A percentile compares a stretch with the other conserved stretches of the same genome.
phyloP scores from a whole-genome alignment of 2,888 invertebrate genomes.

The Lingula anatina region DNA sequence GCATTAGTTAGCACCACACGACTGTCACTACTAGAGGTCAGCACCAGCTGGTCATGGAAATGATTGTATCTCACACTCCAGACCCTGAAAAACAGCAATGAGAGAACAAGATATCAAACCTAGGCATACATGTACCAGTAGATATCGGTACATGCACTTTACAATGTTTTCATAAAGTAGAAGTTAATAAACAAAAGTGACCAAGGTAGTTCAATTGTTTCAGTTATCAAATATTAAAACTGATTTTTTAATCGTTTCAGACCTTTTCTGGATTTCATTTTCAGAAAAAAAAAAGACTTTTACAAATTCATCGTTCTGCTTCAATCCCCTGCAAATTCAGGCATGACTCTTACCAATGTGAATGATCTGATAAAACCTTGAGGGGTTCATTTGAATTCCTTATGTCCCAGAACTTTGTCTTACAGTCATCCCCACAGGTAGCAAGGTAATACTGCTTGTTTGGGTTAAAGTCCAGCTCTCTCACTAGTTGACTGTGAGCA shows the following conservation, averaged over 20 bases:
- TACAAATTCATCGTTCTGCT: neutral
- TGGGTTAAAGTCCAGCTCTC: conserved; percentile 95
- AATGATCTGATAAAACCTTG: conserved; percentile 60
- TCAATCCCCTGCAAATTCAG: neutral
- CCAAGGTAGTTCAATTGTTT: too few relatives aligned
- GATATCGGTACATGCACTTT: too few relatives aligned
- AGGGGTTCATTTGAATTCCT: conserved; percentile 67
- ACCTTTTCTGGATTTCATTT: too few relatives aligned
- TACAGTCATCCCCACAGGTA: conserved; percentile 93
- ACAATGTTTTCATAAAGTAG: too few relatives aligned
- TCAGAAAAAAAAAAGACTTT: neutral
- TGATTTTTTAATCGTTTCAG: too few relatives aligned
- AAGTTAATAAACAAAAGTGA: too few relatives aligned
- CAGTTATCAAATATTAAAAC: too few relatives aligned
- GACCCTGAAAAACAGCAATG: conserved; percentile 58
- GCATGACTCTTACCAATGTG: conserved; percentile 62
- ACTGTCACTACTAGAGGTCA: conserved; percentile 93
- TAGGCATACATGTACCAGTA: too few relatives aligned
- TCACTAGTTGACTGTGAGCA: conserved; percentile 79
- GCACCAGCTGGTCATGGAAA: conserved; percentile 90
- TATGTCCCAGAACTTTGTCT: conserved; percentile 93
- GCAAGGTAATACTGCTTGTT: conserved; percentile 92
- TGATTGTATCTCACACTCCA: conserved; percentile 94
- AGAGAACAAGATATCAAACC: neutral
- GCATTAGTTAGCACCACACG: conserved; percentile 83